Evolutionary conservation across 2,888 invertebrate species (phyloP).

Genomic region (Andricus curvator): DNA sequence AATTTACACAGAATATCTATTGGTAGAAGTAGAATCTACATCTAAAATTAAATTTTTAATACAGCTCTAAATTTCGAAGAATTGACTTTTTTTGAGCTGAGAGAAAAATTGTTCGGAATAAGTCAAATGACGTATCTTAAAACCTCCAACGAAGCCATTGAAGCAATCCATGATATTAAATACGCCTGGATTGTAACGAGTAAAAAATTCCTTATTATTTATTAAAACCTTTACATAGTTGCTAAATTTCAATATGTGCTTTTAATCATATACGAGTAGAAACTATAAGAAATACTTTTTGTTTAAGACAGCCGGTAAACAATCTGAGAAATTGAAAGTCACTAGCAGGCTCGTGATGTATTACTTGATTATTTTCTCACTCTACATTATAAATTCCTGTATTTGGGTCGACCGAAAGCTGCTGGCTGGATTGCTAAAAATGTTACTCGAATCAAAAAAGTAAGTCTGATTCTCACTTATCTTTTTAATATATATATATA

Average conservation of each 20-base stretch:
- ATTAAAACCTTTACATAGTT: neutral
- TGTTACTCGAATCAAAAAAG: conserved; percentile 55
- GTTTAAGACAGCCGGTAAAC: conserved; percentile 55
- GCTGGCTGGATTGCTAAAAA: conserved; percentile 51
- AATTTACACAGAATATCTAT: neutral
- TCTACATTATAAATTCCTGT: conserved; percentile 59
- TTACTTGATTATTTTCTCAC: conserved; percentile 60
- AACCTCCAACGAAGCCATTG: conserved; percentile 43
- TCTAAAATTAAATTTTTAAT: neutral
- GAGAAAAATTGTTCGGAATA: conserved; percentile 26
- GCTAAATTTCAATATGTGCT: neutral
- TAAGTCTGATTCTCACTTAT: conserved; percentile 44
- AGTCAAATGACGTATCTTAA: conserved; percentile 46
- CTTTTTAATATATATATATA: neutral
- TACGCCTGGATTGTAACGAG: conserved; percentile 61
- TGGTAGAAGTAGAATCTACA: neutral
- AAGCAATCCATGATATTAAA: conserved; percentile 58
- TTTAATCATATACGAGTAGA: too few relatives aligned
- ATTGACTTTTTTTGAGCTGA: conserved; percentile 16
- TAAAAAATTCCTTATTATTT: conserved; percentile 42
- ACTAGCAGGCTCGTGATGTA: conserved; percentile 61
- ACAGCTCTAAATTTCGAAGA: conserved; percentile 1
- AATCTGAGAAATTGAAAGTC: conserved; percentile 55
- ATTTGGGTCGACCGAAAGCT: conserved; percentile 60
- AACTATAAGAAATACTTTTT: neutral